Evolutionary conservation across 2,888 invertebrate species (phyloP).

Genomic region (Cephonodes hylas): DNA sequence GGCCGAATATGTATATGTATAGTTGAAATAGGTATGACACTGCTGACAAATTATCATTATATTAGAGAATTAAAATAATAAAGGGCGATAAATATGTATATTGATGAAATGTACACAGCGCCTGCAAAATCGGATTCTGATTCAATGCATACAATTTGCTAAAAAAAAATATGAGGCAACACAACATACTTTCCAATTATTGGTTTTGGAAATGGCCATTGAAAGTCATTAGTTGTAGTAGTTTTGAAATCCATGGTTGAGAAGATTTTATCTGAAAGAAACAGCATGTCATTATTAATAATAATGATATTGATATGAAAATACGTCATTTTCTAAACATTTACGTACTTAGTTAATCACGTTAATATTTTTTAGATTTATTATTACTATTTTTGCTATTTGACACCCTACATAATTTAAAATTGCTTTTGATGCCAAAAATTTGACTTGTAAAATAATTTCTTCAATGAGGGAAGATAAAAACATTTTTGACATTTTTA

Average conservation of each 20-base stretch:
- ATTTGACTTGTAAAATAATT: constrained; percentile 69
- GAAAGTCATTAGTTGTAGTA: constrained; percentile 73
- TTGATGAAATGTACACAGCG: not conserved
- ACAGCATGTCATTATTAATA: too few species aligned
- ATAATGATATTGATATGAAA: too few species aligned
- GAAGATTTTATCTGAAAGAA: not conserved
- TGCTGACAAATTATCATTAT: too few species aligned
- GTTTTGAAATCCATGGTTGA: constrained; percentile 73
- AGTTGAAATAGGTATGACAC: too few species aligned
- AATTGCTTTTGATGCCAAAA: constrained; percentile 72
- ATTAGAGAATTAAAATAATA: too few species aligned
- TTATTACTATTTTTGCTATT: constrained; percentile 65
- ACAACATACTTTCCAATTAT: constrained; percentile 74
- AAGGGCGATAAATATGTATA: too few species aligned
- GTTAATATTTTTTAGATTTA: constrained; percentile 75
- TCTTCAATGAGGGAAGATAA: constrained; percentile 78
- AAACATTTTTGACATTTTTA: constrained; percentile 73
- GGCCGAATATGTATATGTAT: too few species aligned
- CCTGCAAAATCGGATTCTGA: not conserved
- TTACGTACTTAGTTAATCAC: constrained; percentile 47
- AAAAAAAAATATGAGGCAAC: constrained; percentile 16
- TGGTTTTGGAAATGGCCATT: constrained; percentile 83
- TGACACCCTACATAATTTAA: constrained; percentile 80
- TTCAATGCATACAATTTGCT: constrained; percentile 8
- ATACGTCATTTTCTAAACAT: constrained; percentile 7